Evolutionary conservation across 1,140 invertebrate genomes (phyloP), one percentile per base, ranked within the genome.

Genomic region (Macrosteles quadrilineatus): DNA sequence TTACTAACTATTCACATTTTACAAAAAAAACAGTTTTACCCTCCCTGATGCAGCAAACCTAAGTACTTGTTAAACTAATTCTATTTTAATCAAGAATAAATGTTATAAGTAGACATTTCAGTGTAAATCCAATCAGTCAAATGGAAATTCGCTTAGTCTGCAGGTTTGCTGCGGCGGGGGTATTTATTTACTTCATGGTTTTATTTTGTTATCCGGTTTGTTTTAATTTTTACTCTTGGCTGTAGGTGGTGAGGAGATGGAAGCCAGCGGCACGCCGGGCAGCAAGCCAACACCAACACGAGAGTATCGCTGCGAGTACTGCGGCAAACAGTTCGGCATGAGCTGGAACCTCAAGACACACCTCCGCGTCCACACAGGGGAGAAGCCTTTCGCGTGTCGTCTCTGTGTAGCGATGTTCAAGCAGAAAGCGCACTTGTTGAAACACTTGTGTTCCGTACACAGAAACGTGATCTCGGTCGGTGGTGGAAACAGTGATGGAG

Each of bases 341-440:
- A 92, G 90, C 0, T 93, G 91, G 91, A 94, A 94, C 83, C 83
- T 93, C 72, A 93, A 94, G 79, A 93, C 91, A 53, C 91, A 94
- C 81, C 81, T 93, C 36, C 84, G 91, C 77, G 91, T 94, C 17
- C 92, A 94, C 77, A 94, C 92, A 0, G 92, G 92, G 55, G 92
- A 94, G 74, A 95, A 93, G 78, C 92, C 92, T 3, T 94, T 93
- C 75, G 91, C 91, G 45, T 95, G 92, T 84, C 85, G 91, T 73
- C 85, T 94, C 0, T 95, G 92, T 77, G 90, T 93, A 17, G 91
- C 91, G 30, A 93, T 93, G 91, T 94, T 94, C 79, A 93, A 93
- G 78, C 92, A 94, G 74, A 94, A 94, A 79, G 92, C 91, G 1
- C 91, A 93, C 78, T 81, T 94, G 65, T 80, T 93, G 19, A 94